Evolutionary conservation across 2,888 invertebrate genomes (phyloP).

Genomic region (Scaptomyza polygonia): DNA sequence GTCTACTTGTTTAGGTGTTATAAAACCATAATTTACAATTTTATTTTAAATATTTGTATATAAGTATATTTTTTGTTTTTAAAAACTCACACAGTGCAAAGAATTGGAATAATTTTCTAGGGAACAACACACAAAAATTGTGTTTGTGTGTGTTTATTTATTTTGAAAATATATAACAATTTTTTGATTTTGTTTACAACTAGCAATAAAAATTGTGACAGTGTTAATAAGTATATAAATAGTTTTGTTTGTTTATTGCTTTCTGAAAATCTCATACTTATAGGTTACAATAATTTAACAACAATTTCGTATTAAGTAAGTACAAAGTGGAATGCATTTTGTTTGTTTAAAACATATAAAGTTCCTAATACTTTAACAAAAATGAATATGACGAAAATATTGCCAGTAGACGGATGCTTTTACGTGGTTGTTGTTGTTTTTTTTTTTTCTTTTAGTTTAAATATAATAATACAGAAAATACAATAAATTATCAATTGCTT

Average conservation of each 20-base stretch:
- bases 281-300: slow-evolving; percentile 62
- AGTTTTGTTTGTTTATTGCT: slow-evolving; percentile 40
- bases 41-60: slow-evolving; percentile 35
- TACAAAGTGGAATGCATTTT: slow-evolving; percentile 69
- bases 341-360: slow-evolving; percentile 44
- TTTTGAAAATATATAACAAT: slow-evolving; percentile 18
- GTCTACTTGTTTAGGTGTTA: slow-evolving; percentile 46
- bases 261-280: slow-evolving; percentile 47
- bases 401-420: slow-evolving; percentile 70
- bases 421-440: slow-evolving; percentile 10
- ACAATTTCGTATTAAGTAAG: slow-evolving; percentile 56
- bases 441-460: slow-evolving; percentile 11
- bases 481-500: slow-evolving; percentile 56
- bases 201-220: slow-evolving; percentile 39
- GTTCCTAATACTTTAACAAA: slow-evolving; percentile 59
- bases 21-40: slow-evolving; percentile 66
- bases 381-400: slow-evolving; percentile 48
- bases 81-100: slow-evolving; percentile 42
- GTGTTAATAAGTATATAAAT: slow-evolving; percentile 25
- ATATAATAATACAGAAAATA: slow-evolving; percentile 61
- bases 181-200: slow-evolving; percentile 41
- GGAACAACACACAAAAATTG: slow-evolving; percentile 20
- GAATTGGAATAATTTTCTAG: slow-evolving; percentile 36
- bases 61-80: slow-evolving; percentile 27
- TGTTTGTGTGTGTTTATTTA: slow-evolving; percentile 3